Base-by-base conservation (phyloP, 2,888 invertebrate genomes). In the Sussaba pulchella region DNA sequence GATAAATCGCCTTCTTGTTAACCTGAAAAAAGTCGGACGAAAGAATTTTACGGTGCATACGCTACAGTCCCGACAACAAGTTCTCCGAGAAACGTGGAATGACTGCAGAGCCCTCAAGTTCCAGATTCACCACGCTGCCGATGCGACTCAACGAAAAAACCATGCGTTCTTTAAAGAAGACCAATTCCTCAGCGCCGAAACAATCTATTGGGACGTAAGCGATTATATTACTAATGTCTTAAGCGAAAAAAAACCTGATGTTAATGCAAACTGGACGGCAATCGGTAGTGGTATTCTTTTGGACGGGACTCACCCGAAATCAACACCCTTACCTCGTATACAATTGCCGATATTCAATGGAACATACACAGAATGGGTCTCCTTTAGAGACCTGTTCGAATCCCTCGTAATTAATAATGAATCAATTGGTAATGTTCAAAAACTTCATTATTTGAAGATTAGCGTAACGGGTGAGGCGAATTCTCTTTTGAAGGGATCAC, bases 401-500 rank as follows among this genome's bases (percentile, higher is more conserved):
- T 31, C 31, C 2, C 10, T 63, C 8, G 63, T 63, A 0, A 26
- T 17, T n/a, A 39, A 63, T 8, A 19, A 45, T n/a, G 43, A 43
- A 1, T 1, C 24, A 3, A 14, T 64, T 2, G 1, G 1, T 1
- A 24, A 26, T 24, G 47, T 64, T 14, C 14, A 64, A 14, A 47
- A 64, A n/a, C 17, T 54, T 5, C 26, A 31, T 19, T 64, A 71
- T 12, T 17, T 78, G 6, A 57, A 66, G 36, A 14, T 45, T 3
- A 19, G 52, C 21, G 19, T 75, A 1, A 12, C n/a, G 5, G 75
- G 64, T 39, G 67, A 81, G 9, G 70, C 75, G 8, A 54, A 3
- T 1, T 21, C 14, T 6, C 41, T 72, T 9, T 31, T 81, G 26
- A 64, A 76, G 43, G 63, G 59, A 17, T 81, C 6, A 6, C 77